Percentiles rank a stretch among this genome's conserved stretches.
Conservation (phyloP, 2,888 invertebrate species). For the Nemoura dubitans region DNA sequence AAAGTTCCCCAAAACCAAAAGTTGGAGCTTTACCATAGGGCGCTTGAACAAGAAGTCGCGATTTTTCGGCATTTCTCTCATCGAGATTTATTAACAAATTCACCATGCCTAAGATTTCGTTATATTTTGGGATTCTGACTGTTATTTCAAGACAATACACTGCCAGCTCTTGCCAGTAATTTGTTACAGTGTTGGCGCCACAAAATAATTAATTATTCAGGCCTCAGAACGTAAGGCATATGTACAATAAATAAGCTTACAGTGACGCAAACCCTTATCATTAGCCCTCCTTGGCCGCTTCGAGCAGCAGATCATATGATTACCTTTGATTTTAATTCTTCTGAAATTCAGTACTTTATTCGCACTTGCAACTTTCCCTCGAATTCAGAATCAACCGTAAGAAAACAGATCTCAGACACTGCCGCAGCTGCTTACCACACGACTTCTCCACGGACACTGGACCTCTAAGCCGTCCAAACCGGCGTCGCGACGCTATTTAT, state of each 20-base stretch:
- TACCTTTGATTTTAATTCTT: neutral
- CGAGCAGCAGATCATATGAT: neutral
- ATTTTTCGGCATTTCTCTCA: no score
- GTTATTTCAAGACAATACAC: neutral
- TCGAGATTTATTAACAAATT: neutral
- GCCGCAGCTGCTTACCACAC: neutral
- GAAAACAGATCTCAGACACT: neutral
- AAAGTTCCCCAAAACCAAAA: no score
- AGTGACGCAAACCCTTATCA: no score
- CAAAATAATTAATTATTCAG: neutral
- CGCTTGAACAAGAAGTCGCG: no score
- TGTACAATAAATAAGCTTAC: no score
- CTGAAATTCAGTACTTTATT: neutral
- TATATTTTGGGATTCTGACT: neutral
- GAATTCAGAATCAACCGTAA: neutral
- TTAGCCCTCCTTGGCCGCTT: no score
- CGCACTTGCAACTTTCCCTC: neutral
- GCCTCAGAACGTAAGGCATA: no score
- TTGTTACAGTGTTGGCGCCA: neutral
- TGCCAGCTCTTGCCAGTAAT: neutral
- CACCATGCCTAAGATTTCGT: neutral
- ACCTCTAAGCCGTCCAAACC: neutral
- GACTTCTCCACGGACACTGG: neutral
- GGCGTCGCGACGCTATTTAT: neutral
- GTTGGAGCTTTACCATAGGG: no score